A percentile compares a stretch with the other conserved stretches of the same genome.
These are phyloP conservation scores for Busseola fusca DNA, from an alignment of 2,888 invertebrate genomes.

Conservation along the genomic window DNA sequence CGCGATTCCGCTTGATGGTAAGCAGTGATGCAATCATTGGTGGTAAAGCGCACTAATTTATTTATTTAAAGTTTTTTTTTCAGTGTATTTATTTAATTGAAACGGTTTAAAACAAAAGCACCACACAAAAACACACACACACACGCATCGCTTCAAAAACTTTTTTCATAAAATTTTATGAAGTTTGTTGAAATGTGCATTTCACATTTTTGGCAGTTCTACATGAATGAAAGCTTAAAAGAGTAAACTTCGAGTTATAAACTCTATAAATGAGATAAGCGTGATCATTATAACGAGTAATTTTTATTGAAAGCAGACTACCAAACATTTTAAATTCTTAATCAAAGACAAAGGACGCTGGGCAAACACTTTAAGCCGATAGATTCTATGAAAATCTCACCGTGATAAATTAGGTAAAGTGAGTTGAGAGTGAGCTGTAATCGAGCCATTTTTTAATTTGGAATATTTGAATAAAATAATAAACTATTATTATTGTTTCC, in stretches of 20 bases:
- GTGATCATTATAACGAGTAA: not conserved
- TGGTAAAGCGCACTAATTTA: no score
- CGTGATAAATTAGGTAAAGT: no score
- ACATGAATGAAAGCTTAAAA: constrained; percentile 7
- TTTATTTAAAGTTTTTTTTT: no score
- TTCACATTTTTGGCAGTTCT: constrained; percentile 21
- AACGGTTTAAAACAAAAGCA: not conserved
- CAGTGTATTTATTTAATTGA: not conserved
- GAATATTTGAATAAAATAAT: no score
- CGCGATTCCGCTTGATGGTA: no score
- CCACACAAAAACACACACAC: not conserved
- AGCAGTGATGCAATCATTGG: no score
- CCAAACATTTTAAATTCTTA: not conserved
- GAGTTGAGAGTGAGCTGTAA: no score
- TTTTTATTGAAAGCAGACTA: not conserved
- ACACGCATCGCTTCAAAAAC: constrained; percentile 10
- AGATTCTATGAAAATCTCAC: no score
- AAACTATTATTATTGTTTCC: no score
- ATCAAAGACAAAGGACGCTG: not conserved
- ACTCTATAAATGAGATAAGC: constrained; percentile 3
- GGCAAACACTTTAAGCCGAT: not conserved
- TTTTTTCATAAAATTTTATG: constrained; percentile 23
- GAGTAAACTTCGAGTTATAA: constrained; percentile 2
- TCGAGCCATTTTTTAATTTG: no score
- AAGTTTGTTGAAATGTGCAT: constrained; percentile 19